Base-by-base conservation (phyloP, 2,888 invertebrate species). In the Pseudococcus viburni region DNA sequence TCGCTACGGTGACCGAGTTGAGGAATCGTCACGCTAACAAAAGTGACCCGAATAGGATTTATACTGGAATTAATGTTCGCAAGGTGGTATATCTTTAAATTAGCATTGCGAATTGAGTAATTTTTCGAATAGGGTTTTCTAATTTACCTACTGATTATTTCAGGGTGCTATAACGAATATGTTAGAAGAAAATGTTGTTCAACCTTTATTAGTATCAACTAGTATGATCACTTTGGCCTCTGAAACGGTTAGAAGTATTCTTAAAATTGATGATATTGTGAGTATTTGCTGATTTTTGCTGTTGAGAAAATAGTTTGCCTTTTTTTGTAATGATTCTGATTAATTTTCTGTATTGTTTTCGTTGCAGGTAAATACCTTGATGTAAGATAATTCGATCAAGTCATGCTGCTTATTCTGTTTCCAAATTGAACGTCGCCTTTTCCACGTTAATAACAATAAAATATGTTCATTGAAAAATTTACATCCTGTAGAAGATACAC, bases 181-280 rank as follows among this genome's bases (percentile, higher is more conserved):
- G 92, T 93, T 97, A 89, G 97, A 97, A 90, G 99, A 99, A 93
- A 96, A 98, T 93, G 99, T 99, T 89, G 95, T 99, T 89, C 99
- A 99, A 92, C 99, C 99, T 83, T 94, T 99, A 90, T 94, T 99
- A 91, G 99, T 99, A 87, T 97, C 98, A 89, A 95, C 95, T 86
- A 98, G 97, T 90, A 98, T 98, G 85, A 95, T 99, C 90, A 97
- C 95, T 88, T 94, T 99, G 90, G 96, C 99, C 89, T 96, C 99
- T 0, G 99, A 99, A 93, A 99, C 99, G 86, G 97, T 99, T 89
- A 95, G 99, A 91, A 97, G 98, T 91, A 99, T 99, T 92, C 94
- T 99, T 91, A 99, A 99, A 93, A 99, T 99, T 91, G 99, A 99
- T 92, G 99, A 99, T 93, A 99, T 99, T 92, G 98, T 99, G 91